Percentiles rank a stretch among this genome's conserved stretches.
These are phyloP conservation scores for Pituophis catenifer DNA, from an alignment of 2,113 vertebrate species.

Conservation along the genomic window DNA sequence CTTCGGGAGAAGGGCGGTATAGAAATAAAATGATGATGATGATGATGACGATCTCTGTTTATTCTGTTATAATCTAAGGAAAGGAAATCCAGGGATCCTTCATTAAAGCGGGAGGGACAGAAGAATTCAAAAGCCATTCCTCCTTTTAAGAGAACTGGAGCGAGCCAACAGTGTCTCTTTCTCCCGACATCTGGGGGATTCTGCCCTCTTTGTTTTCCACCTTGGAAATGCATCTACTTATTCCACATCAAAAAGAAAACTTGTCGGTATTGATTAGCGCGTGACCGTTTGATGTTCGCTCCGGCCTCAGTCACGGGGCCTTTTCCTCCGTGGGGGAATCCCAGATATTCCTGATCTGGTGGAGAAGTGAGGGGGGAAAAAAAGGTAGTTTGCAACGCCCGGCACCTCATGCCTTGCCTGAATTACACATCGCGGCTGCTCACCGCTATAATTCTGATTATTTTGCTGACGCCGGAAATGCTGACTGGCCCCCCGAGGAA, in stretches of 20 bases:
- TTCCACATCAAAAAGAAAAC: background rate
- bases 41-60: too few relatives aligned
- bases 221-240: background rate
- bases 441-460: background rate
- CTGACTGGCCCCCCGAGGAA: background rate
- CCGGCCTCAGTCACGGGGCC: slow-evolving; percentile 58
- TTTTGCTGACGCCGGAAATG: background rate
- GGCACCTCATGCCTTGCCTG: background rate
- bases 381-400: background rate
- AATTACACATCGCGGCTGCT: background rate
- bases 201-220: background rate
- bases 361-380: background rate
- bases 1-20: too few relatives aligned
- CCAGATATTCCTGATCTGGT: background rate
- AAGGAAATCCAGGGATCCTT: background rate
- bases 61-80: too few relatives aligned
- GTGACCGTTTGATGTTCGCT: background rate
- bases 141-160: background rate
- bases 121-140: background rate
- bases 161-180: background rate
- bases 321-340: background rate
- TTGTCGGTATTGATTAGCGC: background rate
- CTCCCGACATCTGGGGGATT: background rate
- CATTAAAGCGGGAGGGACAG: background rate
- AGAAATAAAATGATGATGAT: too few relatives aligned